Evolutionary conservation across 2,888 invertebrate species (phyloP).

Genomic region (Neria commutata): DNA sequence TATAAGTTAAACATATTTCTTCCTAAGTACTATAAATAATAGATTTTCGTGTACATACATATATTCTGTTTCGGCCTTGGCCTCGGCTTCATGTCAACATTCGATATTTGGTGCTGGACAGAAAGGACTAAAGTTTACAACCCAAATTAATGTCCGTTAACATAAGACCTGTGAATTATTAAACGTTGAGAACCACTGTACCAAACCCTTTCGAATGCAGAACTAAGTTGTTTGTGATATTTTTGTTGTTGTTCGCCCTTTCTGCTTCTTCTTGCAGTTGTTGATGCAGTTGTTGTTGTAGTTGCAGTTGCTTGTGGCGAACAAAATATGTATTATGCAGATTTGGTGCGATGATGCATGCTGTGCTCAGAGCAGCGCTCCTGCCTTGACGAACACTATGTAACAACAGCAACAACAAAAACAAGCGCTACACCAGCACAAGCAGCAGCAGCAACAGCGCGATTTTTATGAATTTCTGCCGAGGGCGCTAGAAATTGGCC

Average conservation of each 20-base stretch:
- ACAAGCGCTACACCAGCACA: too few relatives aligned
- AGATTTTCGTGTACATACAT: too few relatives aligned
- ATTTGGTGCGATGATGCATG: constrained; percentile 40
- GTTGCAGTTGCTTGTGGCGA: constrained; percentile 19
- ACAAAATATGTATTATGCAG: constrained; percentile 42
- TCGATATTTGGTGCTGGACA: too few relatives aligned
- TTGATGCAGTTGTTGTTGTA: constrained; percentile 3
- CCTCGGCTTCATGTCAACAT: too few relatives aligned
- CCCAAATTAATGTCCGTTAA: too few relatives aligned
- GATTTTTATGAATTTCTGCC: constrained; percentile 44
- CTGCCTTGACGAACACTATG: constrained; percentile 25
- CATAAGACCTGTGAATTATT: too few relatives aligned
- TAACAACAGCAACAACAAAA: not conserved
- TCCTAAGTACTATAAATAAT: too few relatives aligned
- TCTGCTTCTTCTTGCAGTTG: not conserved
- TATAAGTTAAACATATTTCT: too few relatives aligned
- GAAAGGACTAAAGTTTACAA: too few relatives aligned
- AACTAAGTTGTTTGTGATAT: not conserved
- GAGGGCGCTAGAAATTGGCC: constrained; percentile 52
- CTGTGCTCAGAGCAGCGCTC: constrained; percentile 33
- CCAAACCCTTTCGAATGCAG: not conserved
- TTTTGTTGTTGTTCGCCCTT: constrained; percentile 3
- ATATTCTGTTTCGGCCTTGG: too few relatives aligned
- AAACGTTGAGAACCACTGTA: too few relatives aligned
- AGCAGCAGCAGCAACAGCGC: not conserved